phyloP scores from a whole-genome alignment of 1,140 invertebrate species.

The Caenorhabditis inopinata region DNA sequence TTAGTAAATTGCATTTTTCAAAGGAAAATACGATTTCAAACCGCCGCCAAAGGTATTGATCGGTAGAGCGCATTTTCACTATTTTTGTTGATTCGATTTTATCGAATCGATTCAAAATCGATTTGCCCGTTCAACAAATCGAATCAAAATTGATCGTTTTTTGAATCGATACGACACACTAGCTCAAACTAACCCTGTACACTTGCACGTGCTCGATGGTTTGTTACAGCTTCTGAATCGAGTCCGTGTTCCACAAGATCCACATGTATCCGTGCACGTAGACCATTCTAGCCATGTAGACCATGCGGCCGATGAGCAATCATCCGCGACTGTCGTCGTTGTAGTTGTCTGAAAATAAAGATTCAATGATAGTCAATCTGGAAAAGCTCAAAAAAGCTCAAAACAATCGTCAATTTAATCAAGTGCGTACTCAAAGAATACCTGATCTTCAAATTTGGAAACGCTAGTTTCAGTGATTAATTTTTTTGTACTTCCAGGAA shows the following conservation, averaged over 20 bases:
- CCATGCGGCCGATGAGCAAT: not conserved
- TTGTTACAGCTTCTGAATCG: constrained; percentile 27
- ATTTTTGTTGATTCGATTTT: too few relatives aligned
- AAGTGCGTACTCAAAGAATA: not conserved
- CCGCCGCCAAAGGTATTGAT: too few relatives aligned
- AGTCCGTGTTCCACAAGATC: constrained; percentile 18
- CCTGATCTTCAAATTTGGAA: not conserved
- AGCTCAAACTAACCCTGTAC: constrained; percentile 11
- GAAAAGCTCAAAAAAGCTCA: too few relatives aligned
- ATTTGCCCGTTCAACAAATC: too few relatives aligned
- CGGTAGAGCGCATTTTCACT: too few relatives aligned
- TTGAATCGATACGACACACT: not conserved
- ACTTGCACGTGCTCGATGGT: constrained; percentile 1
- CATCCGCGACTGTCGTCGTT: not conserved
- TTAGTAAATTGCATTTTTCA: too few relatives aligned
- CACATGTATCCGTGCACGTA: constrained; percentile 24
- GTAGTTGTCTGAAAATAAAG: not conserved
- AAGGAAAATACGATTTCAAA: too few relatives aligned
- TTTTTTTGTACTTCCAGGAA: not conserved
- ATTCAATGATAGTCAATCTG: too few relatives aligned
- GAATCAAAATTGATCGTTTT: too few relatives aligned
- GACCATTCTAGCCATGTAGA: constrained; percentile 24
- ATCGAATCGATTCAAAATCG: too few relatives aligned
- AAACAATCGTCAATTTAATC: too few relatives aligned
- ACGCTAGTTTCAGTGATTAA: not conserved